Percentiles rank a stretch among this genome's conserved stretches.
phyloP scores from a whole-genome alignment of 2,888 invertebrate species.

The Abscondita cerata region DNA sequence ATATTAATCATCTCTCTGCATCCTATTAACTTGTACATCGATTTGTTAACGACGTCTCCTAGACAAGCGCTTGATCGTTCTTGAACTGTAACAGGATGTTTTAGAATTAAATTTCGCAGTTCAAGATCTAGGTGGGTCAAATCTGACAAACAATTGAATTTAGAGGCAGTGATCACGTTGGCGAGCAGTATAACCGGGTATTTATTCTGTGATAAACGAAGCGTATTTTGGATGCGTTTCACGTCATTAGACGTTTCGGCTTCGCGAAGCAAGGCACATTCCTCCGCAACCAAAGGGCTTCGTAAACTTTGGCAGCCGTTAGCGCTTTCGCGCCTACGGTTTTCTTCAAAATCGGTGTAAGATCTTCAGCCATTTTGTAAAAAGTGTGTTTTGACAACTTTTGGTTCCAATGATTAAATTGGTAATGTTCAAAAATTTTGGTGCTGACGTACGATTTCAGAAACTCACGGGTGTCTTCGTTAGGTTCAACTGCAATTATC shows the following conservation, averaged over 20 bases:
- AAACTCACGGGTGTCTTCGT: neutral
- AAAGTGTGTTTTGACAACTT: neutral
- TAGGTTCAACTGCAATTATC: neutral
- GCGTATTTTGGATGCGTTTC: slow-evolving; percentile 1
- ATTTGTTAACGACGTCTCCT: neutral
- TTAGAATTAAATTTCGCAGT: neutral
- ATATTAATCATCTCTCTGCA: slow-evolving; percentile 15
- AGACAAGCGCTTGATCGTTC: neutral
- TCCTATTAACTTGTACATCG: slow-evolving; percentile 1
- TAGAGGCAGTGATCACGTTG: too few species aligned
- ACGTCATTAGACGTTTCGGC: neutral
- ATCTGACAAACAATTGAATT: neutral
- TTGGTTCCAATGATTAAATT: neutral
- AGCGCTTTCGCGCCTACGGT: neutral
- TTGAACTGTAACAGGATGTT: neutral
- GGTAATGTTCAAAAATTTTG: neutral
- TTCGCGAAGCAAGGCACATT: slow-evolving; percentile 7
- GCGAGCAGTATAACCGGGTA: too few species aligned
- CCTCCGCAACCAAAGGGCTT: slow-evolving; percentile 7
- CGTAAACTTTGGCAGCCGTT: slow-evolving; percentile 6
- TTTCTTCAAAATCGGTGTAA: too few species aligned
- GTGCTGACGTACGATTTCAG: neutral
- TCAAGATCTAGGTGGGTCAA: neutral
- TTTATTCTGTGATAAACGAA: too few species aligned
- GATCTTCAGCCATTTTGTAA: neutral